phyloP scores from a whole-genome alignment of 2,888 invertebrate species.

The Tinea pellionella region DNA sequence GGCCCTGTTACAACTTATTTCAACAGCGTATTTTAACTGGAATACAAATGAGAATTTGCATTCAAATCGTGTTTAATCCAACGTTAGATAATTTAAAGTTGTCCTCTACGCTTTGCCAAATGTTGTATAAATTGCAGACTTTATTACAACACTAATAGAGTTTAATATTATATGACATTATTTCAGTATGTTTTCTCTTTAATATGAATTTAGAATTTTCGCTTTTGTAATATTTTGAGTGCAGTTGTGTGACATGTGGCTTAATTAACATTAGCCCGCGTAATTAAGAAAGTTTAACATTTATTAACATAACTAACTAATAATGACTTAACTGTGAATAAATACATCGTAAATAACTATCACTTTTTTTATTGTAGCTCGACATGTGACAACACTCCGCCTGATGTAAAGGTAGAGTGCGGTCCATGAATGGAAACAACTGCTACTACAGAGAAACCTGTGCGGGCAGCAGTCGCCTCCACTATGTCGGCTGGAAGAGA shows the following conservation, averaged over 20 bases:
- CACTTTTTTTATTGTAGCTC: no score
- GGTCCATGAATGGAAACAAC: no score
- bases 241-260: background rate
- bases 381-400: no score
- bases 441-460: no score
- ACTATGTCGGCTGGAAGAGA: no score
- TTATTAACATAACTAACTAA: no score
- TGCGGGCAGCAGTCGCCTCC: no score
- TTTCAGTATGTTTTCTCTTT: background rate
- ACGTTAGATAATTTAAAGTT: slow-evolving; percentile 7
- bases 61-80: background rate
- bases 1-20: background rate
- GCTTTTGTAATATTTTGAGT: background rate
- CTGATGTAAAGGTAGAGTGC: no score
- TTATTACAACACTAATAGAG: background rate
- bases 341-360: no score
- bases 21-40: background rate
- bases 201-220: background rate
- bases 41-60: slow-evolving; percentile 7
- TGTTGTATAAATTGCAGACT: background rate
- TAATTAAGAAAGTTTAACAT: no score
- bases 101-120: no score
- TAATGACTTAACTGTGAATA: no score
- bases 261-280: background rate
- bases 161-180: background rate